Evolutionary conservation across 2,888 invertebrate species (phyloP), one percentile per base, ranked within the genome.

Genomic region (Mycalesis mineus): DNA sequence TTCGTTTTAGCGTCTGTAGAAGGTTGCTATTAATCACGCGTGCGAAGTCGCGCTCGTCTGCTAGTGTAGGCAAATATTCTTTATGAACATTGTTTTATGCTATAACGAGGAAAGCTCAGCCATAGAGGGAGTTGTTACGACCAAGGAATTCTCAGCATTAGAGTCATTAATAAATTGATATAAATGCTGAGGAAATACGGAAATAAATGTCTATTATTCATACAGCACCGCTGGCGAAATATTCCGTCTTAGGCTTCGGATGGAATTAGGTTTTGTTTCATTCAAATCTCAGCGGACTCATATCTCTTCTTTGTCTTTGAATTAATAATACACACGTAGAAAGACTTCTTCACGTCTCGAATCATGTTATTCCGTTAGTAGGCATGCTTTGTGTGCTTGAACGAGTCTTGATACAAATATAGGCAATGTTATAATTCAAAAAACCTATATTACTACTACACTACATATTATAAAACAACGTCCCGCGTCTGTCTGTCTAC

Each of bases 51-150:
- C n/a, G n/a, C n/a, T n/a, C n/a, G n/a, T n/a, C n/a, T n/a, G n/a
- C n/a, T n/a, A n/a, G n/a, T n/a, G n/a, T n/a, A n/a, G n/a, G n/a
- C n/a, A 52, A 49, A 60, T 60, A 51, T 60, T 41, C 56, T 51
- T 48, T 52, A 50, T 48, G 47, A 55, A 60, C 52, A 60, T 60
- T 57, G 59, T 60, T 59, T 57, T 51, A 51, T 54, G 33, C 51
- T 57, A 39, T 57, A 57, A 55, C 59, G 51, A 62, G 61, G 55
- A 58, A 47, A 60, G 62, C 52, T 47, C 49, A n/a, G 40, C 60
- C 60, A 57, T 60, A 60, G 42, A 60, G 41, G 61, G 59, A 64
- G 64, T 64, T 65, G 60, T 61, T 64, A 68, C 68, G 66, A 73
- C 66, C 67, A n/a, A n/a, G n/a, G n/a, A n/a, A n/a, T n/a, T n/a